Conservation (phyloP, 1,140 invertebrate genomes). For the Teleopsis dalmanni region DNA sequence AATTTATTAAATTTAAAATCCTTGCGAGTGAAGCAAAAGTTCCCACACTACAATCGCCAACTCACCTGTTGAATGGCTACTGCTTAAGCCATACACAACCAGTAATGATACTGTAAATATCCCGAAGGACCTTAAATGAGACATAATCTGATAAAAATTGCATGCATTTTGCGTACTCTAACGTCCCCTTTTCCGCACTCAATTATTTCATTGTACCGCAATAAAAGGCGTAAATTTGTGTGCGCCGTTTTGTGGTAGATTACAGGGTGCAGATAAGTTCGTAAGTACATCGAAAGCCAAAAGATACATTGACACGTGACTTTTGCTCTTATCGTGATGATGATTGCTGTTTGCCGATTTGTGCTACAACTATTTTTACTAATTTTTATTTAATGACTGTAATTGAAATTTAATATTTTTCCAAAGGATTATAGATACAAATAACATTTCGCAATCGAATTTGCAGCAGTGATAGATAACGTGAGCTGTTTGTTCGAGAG, state of each 20-base stretch:
- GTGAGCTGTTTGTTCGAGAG: too few relatives aligned
- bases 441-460: too few relatives aligned
- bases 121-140: constrained; percentile 10
- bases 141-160: constrained; percentile 10
- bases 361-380: constrained; percentile 10
- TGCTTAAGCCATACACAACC: neutral
- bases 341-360: constrained; percentile 12
- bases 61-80: constrained; percentile 7
- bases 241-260: constrained; percentile 3
- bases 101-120: neutral
- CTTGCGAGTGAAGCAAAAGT: neutral
- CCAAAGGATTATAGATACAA: constrained; percentile 29
- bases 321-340: constrained; percentile 1
- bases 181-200: constrained; percentile 12
- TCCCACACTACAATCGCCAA: constrained; percentile 2
- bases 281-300: neutral
- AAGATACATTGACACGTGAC: neutral
- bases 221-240: neutral
- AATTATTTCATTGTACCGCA: neutral
- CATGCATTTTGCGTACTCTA: neutral
- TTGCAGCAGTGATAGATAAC: neutral
- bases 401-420: constrained; percentile 45
- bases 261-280: constrained; percentile 4
- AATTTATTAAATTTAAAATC: neutral
- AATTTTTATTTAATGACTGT: constrained; percentile 38